Evolutionary conservation across 2,888 invertebrate species (phyloP), one percentile per base, ranked within the genome.

Genomic region (Torymus aiolomorphi): DNA sequence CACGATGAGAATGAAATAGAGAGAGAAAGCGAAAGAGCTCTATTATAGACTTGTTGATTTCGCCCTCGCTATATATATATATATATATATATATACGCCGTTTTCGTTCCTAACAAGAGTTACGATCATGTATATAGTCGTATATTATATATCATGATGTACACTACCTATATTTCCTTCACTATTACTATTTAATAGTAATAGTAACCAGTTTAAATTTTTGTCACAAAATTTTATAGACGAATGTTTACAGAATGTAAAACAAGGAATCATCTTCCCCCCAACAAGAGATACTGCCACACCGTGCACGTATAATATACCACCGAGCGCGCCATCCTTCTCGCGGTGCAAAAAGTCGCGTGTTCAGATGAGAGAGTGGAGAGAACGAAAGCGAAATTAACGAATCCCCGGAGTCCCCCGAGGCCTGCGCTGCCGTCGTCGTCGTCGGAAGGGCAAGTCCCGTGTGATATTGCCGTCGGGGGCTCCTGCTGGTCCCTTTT

Each of bases 341-440:
- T 20, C 56, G 42, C n/a, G 69, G 62, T 82, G 82, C 82, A 75
- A 82, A 81, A 82, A 78, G 82, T 57, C 78, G 69, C 79, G 78
- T 61, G 85, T 84, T 85, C 87, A 85, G 85, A 5, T 42, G 42
- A 42, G 42, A 42, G 42, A 42, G 42, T 5, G 8, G 8, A 42
- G 42, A 42, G 42, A 42, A 42, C 42, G 42, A 42, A 42, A 82
- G 87, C 84, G 84, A 88, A 89, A 89, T 89, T 89, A 89, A 87
- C 87, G 85, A 84, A 86, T 87, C 87, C 87, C 86, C 82, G 83
- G 76, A 42, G 8, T 88, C 87, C 88, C 89, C 83, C 84, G 86
- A 83, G 88, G 88, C 86, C 67, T 61, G 56, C 18, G 1, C 56
- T 62, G 16, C 5, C 56, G 10, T 18, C 31, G 70, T 18, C 8